Evolutionary conservation across 2,888 invertebrate genomes (phyloP).

Genomic region (Marronus borbonicus): DNA sequence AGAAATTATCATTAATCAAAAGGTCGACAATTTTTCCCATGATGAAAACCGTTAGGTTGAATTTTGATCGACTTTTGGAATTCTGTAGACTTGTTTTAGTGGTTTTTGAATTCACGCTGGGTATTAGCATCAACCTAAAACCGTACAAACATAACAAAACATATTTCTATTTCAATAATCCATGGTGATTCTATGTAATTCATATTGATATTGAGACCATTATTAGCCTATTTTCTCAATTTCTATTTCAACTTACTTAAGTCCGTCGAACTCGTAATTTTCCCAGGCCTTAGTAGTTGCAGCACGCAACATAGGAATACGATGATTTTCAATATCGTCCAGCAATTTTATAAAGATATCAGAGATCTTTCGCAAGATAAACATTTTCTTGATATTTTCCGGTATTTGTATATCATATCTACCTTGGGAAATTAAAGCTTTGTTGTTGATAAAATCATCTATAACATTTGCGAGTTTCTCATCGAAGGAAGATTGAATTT

Average conservation of each 20-base stretch:
- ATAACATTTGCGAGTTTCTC: slow-evolving; percentile 51
- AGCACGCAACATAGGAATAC: slow-evolving; percentile 58
- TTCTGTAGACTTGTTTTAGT: slow-evolving; percentile 52
- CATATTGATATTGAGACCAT: no score
- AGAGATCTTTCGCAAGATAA: slow-evolving; percentile 70
- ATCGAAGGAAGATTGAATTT: neutral
- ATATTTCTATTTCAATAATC: no score
- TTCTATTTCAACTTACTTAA: slow-evolving; percentile 67
- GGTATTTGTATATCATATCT: slow-evolving; percentile 9
- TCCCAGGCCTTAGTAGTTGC: slow-evolving; percentile 72
- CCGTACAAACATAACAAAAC: neutral
- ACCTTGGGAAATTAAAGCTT: slow-evolving; percentile 55
- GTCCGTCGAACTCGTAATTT: slow-evolving; percentile 72
- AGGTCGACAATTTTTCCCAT: slow-evolving; percentile 61
- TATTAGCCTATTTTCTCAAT: no score
- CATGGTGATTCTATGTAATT: no score
- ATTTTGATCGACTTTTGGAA: slow-evolving; percentile 1
- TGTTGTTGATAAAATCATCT: slow-evolving; percentile 58
- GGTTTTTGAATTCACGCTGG: slow-evolving; percentile 59
- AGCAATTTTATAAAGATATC: slow-evolving; percentile 68
- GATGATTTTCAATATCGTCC: slow-evolving; percentile 68
- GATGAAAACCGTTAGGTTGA: slow-evolving; percentile 62
- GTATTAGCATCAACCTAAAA: slow-evolving; percentile 60
- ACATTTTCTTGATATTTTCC: slow-evolving; percentile 17
- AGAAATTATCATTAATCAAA: slow-evolving; percentile 59